Evolutionary conservation across 2,888 invertebrate species (phyloP).

Genomic region (Drosophila planitibia): DNA sequence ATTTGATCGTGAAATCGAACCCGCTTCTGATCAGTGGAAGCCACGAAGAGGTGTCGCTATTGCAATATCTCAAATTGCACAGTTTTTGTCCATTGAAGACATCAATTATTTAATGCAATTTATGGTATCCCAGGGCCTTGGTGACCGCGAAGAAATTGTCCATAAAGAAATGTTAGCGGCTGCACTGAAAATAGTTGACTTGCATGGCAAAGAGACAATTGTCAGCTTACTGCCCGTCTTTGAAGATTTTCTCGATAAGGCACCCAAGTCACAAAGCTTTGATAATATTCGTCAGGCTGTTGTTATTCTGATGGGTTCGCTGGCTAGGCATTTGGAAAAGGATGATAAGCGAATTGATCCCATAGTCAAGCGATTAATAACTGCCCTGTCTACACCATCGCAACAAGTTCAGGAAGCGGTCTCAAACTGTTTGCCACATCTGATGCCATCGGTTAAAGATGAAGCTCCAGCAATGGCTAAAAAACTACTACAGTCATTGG

Average conservation of each 20-base stretch:
- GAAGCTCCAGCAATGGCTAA: conserved; percentile 95
- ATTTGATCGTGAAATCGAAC: conserved; percentile 95
- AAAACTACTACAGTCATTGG: conserved; percentile 93
- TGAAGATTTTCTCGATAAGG: conserved; percentile 96
- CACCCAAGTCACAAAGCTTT: conserved; percentile 94
- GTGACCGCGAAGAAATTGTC: conserved; percentile 93
- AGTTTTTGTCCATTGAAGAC: conserved; percentile 87
- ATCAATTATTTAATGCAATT: conserved; percentile 91
- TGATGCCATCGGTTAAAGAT: conserved; percentile 96
- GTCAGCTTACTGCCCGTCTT: conserved; percentile 94
- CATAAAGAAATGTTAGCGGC: conserved; percentile 96
- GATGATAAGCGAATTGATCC: conserved; percentile 95
- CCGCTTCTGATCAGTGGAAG: conserved; percentile 95
- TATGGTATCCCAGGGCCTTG: conserved; percentile 94
- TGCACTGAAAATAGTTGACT: conserved; percentile 95
- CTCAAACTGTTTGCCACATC: conserved; percentile 96
- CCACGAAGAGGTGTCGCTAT: conserved; percentile 95
- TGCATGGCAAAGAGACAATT: conserved; percentile 94
- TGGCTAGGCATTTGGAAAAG: conserved; percentile 97
- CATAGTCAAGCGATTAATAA: conserved; percentile 95
- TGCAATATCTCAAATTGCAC: conserved; percentile 92
- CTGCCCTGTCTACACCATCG: conserved; percentile 97
- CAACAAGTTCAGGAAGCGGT: conserved; percentile 99
- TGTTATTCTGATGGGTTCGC: conserved; percentile 97
- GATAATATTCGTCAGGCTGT: conserved; percentile 98